Base-by-base conservation (phyloP, 2,797 vertebrate genomes). In the Clamator glandarius region DNA sequence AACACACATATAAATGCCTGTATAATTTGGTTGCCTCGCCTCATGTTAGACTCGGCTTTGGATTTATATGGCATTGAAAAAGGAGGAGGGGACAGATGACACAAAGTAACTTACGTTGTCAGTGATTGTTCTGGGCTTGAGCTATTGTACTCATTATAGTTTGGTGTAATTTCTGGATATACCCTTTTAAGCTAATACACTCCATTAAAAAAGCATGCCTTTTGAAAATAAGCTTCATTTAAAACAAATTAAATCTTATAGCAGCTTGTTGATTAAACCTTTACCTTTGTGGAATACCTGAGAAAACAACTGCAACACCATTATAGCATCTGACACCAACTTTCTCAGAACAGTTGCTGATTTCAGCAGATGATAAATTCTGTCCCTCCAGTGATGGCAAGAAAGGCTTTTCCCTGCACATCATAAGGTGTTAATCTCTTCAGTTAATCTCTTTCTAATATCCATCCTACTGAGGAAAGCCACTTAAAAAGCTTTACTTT, bases 401-500 rank as follows among this genome's bases (percentile, higher is more conserved):
- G 3, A 23, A 77, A 58, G 35, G 51, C 46, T 33, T 89, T 93
- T 82, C 92, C 92, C 68, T 91, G 70, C 51, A 94, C 68, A 86
- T 52, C 82, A 75, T 52, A 77, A 96, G 93, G 84, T 95, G 80
- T 92, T n/a, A n/a, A n/a, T n/a, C n/a, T n/a, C 6, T 62, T 48
- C 48, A 29, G 29, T n/a, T 66, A 42, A 46, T 66, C 61, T 82
- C 12, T 68, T 78, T 36, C 48, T 61, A 68, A 42, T 57, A 63
- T 21, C 36, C 57, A 31, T 33, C n/a, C 21, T 29, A 69, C 50
- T 64, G 26, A 81, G 11, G 58, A 61, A 82, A 75, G 42, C 11
- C 48, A 57, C 33, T 62, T 62, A 84, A 14, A 48, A 48, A 74
- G 26, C 16, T 74, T 66, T 33, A 48, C 26, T 66, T 66, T 69